Evolutionary conservation across 2,888 invertebrate genomes (phyloP), one percentile per base, ranked within the genome.

Genomic region (Euproctis similis): DNA sequence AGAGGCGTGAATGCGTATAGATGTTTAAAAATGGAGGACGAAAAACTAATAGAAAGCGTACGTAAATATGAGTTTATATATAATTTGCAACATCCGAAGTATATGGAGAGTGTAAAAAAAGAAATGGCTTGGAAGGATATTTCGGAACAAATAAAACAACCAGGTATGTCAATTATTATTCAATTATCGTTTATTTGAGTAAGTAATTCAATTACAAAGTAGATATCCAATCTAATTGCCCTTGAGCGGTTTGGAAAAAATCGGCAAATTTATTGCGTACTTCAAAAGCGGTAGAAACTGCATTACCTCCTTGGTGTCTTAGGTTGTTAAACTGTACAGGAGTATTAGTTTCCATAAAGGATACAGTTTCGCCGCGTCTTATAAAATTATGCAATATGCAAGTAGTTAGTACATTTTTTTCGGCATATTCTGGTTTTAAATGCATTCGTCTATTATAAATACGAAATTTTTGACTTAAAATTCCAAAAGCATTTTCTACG

Each of bases 31-130:
- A 23, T 23, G 23, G 23, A 23, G 11, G 23, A 23, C 12, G 23
- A 23, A 23, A 23, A 23, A 23, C 23, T 23, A 23, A 19, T 19
- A n/a, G 19, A 19, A 19, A 1, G 7, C 1, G 24, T 24, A 13
- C 14, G 13, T 2, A 14, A 13, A 24, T 43, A 40, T 27, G 37
- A 41, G 24, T 33, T 37, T 23, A 14, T 40, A 31, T 53, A 50
- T 27, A 47, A 47, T 39, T 31, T 42, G 24, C 26, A 43, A 34
- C 49, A 50, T 34, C 50, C 48, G 8, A 48, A 48, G 25, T 48
- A 48, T 31, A 53, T 50, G 49, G 52, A 53, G 39, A 34, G 12
- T 33, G 26, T 36, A 4, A 49, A 45, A 23, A 53, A 53, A 42
- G 51, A 46, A 24, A 26, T 24, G 14, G 33, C 26, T n/a, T 33